These are phyloP conservation scores for Aricia agestis DNA, from an alignment of 1,140 invertebrate species.

Conservation along the genomic window DNA sequence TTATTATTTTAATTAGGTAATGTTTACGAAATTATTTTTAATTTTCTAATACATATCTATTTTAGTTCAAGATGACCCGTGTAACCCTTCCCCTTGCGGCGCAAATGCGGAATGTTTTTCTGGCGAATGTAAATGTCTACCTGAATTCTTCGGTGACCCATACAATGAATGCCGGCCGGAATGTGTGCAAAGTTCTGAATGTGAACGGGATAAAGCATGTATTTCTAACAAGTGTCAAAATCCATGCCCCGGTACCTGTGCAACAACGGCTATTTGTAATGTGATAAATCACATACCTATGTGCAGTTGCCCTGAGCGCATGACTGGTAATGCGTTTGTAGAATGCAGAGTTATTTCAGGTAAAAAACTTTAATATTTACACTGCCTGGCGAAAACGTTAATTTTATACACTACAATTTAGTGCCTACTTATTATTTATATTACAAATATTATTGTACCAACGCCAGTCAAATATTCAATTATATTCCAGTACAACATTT, in stretches of 20 bases:
- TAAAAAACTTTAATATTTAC: constrained; percentile 38
- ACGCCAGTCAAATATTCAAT: no score
- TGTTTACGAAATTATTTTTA: constrained; percentile 3
- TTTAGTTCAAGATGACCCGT: constrained; percentile 71
- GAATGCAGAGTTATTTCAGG: constrained; percentile 78
- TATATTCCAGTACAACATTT: no score
- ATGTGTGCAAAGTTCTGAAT: constrained; percentile 84
- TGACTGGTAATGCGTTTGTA: constrained; percentile 83
- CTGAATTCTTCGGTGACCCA: constrained; percentile 85
- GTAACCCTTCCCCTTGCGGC: constrained; percentile 79
- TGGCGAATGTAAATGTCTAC: constrained; percentile 86
- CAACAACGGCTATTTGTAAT: constrained; percentile 82
- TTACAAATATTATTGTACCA: no score
- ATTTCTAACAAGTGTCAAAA: constrained; percentile 83
- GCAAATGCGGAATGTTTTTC: constrained; percentile 86
- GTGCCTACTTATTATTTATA: no score
- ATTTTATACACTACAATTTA: no score
- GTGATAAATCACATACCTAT: constrained; percentile 86
- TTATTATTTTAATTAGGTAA: background rate
- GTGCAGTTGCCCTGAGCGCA: constrained; percentile 82
- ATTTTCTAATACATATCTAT: constrained; percentile 34
- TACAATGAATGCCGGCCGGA: constrained; percentile 81
- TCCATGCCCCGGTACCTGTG: constrained; percentile 84
- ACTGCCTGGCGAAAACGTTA: no score
- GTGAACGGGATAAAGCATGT: constrained; percentile 83